These are phyloP conservation scores for Rhamnusium bicolor DNA, from an alignment of 2,888 invertebrate species.

Conservation along the genomic window DNA sequence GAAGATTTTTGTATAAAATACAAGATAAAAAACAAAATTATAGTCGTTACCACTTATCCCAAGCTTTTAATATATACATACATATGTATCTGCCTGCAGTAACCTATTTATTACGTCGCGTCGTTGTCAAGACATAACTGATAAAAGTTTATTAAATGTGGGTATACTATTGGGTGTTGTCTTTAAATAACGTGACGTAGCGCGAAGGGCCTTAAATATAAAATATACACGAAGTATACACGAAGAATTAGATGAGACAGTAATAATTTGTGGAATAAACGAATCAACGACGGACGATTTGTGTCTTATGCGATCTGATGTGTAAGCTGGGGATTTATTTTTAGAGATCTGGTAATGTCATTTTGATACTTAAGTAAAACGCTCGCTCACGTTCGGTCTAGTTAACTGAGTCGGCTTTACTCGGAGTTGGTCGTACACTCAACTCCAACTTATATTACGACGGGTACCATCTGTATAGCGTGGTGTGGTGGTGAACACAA, in stretches of 20 bases:
- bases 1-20: neutral
- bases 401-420: conserved; percentile 22
- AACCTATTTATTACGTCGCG: too few relatives aligned
- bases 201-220: neutral
- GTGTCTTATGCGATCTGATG: too few relatives aligned
- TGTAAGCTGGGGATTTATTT: conserved; percentile 30
- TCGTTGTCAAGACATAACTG: too few relatives aligned
- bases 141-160: too few relatives aligned
- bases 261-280: neutral
- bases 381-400: conserved; percentile 35
- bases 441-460: conserved; percentile 27
- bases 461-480: conserved; percentile 47
- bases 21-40: neutral
- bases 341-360: conserved; percentile 40
- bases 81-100: too few relatives aligned
- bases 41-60: neutral
- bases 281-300: conserved; percentile 11
- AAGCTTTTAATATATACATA: too few relatives aligned
- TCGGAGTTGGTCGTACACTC: conserved; percentile 25
- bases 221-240: neutral
- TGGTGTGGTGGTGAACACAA: conserved; percentile 40
- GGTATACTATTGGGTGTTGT: too few relatives aligned
- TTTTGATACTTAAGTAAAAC: conserved; percentile 33
- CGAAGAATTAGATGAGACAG: neutral
- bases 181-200: neutral